Conservation (phyloP, 2,888 invertebrate genomes). For the Stenurella melanura region DNA sequence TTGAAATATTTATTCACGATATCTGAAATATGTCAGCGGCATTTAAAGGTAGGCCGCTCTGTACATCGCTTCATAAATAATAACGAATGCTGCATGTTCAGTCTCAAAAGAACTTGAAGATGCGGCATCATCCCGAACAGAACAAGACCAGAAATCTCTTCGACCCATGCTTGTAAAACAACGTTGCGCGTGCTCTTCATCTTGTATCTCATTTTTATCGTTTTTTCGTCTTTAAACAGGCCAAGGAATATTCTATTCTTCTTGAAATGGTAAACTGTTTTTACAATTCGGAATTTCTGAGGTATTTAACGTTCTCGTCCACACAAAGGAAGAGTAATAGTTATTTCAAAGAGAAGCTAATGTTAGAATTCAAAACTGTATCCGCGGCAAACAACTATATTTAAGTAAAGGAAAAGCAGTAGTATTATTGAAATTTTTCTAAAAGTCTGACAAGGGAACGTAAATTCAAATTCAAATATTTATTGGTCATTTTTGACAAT, state of each 20-base stretch:
- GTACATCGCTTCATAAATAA: slow-evolving; percentile 64
- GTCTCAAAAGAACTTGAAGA: slow-evolving; percentile 51
- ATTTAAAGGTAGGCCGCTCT: slow-evolving; percentile 56
- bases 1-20: slow-evolving; percentile 61
- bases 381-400: too few relatives aligned
- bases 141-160: slow-evolving; percentile 39
- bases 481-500: too few relatives aligned
- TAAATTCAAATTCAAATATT: too few relatives aligned
- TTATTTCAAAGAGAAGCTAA: too few relatives aligned
- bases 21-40: slow-evolving; percentile 62
- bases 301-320: neutral
- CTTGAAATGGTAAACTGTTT: neutral
- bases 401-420: too few relatives aligned
- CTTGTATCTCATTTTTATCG: slow-evolving; percentile 22
- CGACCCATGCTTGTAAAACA: slow-evolving; percentile 31
- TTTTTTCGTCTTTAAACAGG: neutral
- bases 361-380: too few relatives aligned
- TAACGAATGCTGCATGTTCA: slow-evolving; percentile 60
- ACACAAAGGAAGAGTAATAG: too few relatives aligned
- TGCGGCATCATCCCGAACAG: slow-evolving; percentile 56
- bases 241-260: neutral
- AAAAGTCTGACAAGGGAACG: too few relatives aligned
- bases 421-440: too few relatives aligned
- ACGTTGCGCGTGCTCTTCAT: slow-evolving; percentile 25
- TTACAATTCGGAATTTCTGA: neutral